phyloP scores from a whole-genome alignment of 2,888 invertebrate genomes.

The Campaea margaritaria region DNA sequence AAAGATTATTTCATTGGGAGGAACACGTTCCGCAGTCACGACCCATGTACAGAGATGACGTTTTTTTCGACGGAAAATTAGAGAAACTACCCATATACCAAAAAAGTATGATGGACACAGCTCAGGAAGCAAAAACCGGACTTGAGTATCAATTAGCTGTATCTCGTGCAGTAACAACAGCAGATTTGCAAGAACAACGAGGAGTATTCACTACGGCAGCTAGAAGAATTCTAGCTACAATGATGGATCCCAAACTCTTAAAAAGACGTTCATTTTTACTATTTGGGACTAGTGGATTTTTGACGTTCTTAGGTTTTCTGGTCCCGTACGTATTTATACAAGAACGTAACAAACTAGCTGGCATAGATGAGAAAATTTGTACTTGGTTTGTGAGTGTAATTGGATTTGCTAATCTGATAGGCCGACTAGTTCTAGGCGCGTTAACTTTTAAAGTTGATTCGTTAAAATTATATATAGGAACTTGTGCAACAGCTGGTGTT shows the following conservation, averaged over 20 bases:
- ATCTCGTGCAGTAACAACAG: conserved; percentile 70
- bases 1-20: conserved; percentile 68
- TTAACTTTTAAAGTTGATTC: conserved; percentile 66
- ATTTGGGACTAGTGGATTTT: conserved; percentile 61
- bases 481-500: conserved; percentile 50
- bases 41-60: conserved; percentile 79
- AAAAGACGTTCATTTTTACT: conserved; percentile 64
- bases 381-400: conserved; percentile 70
- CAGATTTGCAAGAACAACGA: conserved; percentile 66
- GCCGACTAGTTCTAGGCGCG: conserved; percentile 62
- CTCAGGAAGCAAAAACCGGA: conserved; percentile 62
- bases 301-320: conserved; percentile 66
- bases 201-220: conserved; percentile 74
- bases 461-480: conserved; percentile 53
- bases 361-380: conserved; percentile 61
- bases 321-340: conserved; percentile 73
- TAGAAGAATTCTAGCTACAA: conserved; percentile 74
- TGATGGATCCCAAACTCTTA: conserved; percentile 74
- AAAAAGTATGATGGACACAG: conserved; percentile 65
- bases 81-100: conserved; percentile 68
- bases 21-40: conserved; percentile 67
- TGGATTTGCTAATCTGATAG: conserved; percentile 65
- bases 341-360: conserved; percentile 61
- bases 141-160: conserved; percentile 79
- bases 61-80: conserved; percentile 72